Evolutionary conservation across 2,797 vertebrate species (phyloP), one percentile per base, ranked within the genome.

Genomic region (Chanos chanos): DNA sequence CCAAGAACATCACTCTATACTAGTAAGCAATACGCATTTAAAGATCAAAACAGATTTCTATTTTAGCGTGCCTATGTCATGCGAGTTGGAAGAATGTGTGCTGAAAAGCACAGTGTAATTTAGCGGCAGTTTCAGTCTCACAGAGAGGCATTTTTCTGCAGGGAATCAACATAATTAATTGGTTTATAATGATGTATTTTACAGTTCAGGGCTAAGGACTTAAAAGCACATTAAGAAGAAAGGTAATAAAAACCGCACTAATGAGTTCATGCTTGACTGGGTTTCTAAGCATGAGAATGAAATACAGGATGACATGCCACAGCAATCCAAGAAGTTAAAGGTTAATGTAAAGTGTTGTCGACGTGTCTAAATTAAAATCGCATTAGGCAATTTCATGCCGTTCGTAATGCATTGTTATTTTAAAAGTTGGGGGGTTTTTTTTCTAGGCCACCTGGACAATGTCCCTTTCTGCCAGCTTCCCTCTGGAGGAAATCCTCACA

Each of bases 401-500:
- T 30, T 9, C 27, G 30, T 3, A 28, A 15, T 48, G 3, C 1
- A 25, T 47, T 27, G 8, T 8, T 28, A 8, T 10, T 7, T 9
- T 4, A 21, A 37, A 21, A 51, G 1, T 36, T 2, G 4, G 33
- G 19, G 1, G 19, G 12, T 1, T n/a, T 34, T n/a, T 24, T 7
- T 4, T 5, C 48, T 43, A 9, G 15, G 10, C 87, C 87, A 98
- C 95, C 94, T 98, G 95, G 60, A 96, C 95, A 4, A 98, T 97
- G 85, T 98, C 95, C 22, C 94, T 84, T 76, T 98, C 94, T 0
- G 95, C 95, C 71, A 92, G 83, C 78, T 92, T 95, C 36, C 94
- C 95, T 27, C 95, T 83, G 30, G 95, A 98, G 4, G 95, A 97
- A 74, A 98, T 88, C 79, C 94, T 88, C 68, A 97, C 91, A 47